phyloP scores from a whole-genome alignment of 2,797 vertebrate genomes.

The Podarcis lilfordi region DNA sequence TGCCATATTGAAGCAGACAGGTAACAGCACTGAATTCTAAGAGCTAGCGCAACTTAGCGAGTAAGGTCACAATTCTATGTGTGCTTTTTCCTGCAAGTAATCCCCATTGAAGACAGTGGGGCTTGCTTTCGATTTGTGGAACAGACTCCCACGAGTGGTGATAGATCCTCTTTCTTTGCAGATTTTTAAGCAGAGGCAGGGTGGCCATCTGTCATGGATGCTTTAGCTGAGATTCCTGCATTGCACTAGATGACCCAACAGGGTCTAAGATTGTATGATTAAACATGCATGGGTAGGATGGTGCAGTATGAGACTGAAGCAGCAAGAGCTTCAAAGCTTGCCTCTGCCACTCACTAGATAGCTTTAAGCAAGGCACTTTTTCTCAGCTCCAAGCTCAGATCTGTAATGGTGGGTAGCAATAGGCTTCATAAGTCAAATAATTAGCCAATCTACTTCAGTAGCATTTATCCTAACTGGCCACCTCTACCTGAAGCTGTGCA shows the following conservation, averaged over 20 bases:
- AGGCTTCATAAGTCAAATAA: background rate
- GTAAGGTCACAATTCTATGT: background rate
- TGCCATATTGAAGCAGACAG: background rate
- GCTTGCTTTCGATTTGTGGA: background rate
- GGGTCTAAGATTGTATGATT: too few species aligned
- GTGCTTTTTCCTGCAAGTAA: background rate
- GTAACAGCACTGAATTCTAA: background rate
- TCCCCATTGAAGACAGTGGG: background rate
- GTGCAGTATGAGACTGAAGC: background rate
- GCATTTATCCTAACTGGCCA: too few species aligned
- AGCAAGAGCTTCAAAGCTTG: background rate
- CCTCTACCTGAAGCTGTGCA: too few species aligned
- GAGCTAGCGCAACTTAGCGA: rapidly evolving
- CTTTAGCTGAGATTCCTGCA: too few species aligned
- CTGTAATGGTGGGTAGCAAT: background rate
- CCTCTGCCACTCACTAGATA: background rate
- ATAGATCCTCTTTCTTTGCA: too few species aligned
- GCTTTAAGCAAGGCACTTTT: background rate
- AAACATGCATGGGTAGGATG: background rate
- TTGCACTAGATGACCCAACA: too few species aligned
- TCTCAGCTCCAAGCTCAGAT: background rate
- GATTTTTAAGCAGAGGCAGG: too few species aligned
- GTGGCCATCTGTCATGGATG: too few species aligned
- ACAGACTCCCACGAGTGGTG: too few species aligned
- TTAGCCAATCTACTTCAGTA: background rate